Percentiles rank a stretch among this genome's conserved stretches.
Conservation (phyloP, 2,113 vertebrate species). For the Mungos mungo region DNA sequence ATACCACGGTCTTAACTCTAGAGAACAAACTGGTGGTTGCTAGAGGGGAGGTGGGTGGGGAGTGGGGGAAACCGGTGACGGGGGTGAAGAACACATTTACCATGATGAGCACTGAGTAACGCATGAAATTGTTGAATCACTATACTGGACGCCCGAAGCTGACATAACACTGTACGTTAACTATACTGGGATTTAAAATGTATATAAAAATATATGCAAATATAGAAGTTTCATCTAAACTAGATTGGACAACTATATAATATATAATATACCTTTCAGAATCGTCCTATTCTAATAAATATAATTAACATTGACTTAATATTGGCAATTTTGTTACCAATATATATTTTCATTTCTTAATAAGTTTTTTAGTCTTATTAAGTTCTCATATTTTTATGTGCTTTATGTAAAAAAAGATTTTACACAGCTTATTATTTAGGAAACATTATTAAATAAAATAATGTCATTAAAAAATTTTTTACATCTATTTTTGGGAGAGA, state of each 20-base stretch:
- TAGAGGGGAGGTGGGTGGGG: not conserved
- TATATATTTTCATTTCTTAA: not conserved
- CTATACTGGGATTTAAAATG: not conserved
- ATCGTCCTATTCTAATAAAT: not conserved
- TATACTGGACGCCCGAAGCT: not conserved
- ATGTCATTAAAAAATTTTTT: too few species aligned
- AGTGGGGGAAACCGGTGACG: not conserved
- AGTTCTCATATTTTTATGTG: not conserved
- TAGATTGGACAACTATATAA: not conserved
- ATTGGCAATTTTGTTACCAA: not conserved
- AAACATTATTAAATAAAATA: not conserved
- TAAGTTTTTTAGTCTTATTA: not conserved
- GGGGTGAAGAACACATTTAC: not conserved
- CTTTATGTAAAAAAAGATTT: not conserved
- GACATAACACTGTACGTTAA: not conserved
- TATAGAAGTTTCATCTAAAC: not conserved
- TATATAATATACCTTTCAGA: not conserved
- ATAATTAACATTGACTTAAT: not conserved
- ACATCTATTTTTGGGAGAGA: too few species aligned
- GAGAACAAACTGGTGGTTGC: not conserved
- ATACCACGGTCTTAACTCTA: not conserved
- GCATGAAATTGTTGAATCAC: not conserved
- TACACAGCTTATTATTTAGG: not conserved
- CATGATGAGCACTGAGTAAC: not conserved
- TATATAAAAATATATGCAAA: not conserved